Conservation (phyloP, 37 sponge, comb jelly and placozoan genomes). For the Tethya wilhelma region DNA sequence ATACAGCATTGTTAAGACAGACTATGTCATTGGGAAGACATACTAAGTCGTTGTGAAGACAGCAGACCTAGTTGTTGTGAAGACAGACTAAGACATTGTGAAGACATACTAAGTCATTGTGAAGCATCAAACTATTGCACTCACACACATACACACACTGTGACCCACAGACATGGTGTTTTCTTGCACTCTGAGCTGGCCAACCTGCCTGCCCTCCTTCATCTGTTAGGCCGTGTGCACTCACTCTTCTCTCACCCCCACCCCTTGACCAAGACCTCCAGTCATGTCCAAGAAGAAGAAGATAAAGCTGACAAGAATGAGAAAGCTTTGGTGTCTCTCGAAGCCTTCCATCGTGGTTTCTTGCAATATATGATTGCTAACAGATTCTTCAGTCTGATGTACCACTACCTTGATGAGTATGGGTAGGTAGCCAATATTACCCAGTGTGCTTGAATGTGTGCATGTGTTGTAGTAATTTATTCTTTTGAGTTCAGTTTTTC, state of each 20-base stretch:
- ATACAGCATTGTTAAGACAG: no score
- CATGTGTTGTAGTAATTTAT: not conserved
- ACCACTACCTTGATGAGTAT: slow-evolving; percentile 80
- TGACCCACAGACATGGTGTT: slow-evolving; percentile 79
- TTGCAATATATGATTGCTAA: slow-evolving; percentile 56
- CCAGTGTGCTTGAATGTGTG: slow-evolving; percentile 1
- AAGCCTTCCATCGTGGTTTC: slow-evolving; percentile 65
- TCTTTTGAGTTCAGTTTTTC: not conserved
- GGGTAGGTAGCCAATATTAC: slow-evolving; percentile 48
- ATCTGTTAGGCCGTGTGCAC: slow-evolving; percentile 51
- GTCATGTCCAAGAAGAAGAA: not conserved
- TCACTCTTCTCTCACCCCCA: slow-evolving; percentile 59
- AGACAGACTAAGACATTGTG: no score
- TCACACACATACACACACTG: no score
- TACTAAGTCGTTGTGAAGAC: no score
- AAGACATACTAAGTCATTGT: no score
- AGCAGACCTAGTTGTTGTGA: no score
- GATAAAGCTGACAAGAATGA: not conserved
- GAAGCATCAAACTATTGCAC: no score
- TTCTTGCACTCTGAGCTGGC: slow-evolving; percentile 46
- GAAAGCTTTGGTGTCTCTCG: slow-evolving; percentile 25
- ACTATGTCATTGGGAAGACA: no score
- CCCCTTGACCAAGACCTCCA: slow-evolving; percentile 46
- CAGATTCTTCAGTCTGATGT: slow-evolving; percentile 65
- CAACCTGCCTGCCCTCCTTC: slow-evolving; percentile 47